Evolutionary conservation across 2,888 invertebrate genomes (phyloP), one percentile per base, ranked within the genome.

Genomic region (Clusia tigrina): DNA sequence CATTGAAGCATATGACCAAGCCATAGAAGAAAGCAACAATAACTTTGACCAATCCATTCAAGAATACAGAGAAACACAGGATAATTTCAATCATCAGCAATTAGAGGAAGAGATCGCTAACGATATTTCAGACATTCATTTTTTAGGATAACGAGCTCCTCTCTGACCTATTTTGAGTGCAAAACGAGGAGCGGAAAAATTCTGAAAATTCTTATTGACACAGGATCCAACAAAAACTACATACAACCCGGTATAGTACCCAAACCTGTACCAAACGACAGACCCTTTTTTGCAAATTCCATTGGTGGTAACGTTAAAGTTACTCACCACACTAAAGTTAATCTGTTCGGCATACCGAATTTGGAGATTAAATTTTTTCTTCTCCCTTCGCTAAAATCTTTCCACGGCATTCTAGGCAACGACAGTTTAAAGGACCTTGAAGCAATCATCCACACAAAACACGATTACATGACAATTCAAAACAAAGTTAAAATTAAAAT

Each of bases 91-190:
- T 2, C 10, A 2, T 9, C 54, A 18, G 25, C n/a, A 12, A 3
- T 54, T 23, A 5, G n/a, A n/a, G 25, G 15, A 25, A 54, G 5
- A 26, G 12, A 10, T 25, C n/a, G n/a, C n/a, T n/a, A n/a, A n/a
- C 1, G 38, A 54, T 42, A 23, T 58, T 2, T 46, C 17, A 18
- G 60, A 60, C 24, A 54, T 58, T 26, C 0, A 61, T 60, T 65
- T 62, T 65, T 65, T 62, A 62, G 62, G 24, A 6, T 63, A n/a
- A 58, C n/a, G 2, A 42, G 12, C 58, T 62, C 62, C 15, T 62
- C 58, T 6, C 26, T 57, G 17, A 37, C 63, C 5, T 53, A 24
- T 26, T 5, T 32, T 46, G 6, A 56, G 46, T 58, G 51, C 51
- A 15, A 23, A n/a, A 25, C 25, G 48, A 23, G 25, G 23, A 53